Base-by-base conservation (phyloP, 2,113 vertebrate genomes). In the Trichomycterus rosablanca region DNA sequence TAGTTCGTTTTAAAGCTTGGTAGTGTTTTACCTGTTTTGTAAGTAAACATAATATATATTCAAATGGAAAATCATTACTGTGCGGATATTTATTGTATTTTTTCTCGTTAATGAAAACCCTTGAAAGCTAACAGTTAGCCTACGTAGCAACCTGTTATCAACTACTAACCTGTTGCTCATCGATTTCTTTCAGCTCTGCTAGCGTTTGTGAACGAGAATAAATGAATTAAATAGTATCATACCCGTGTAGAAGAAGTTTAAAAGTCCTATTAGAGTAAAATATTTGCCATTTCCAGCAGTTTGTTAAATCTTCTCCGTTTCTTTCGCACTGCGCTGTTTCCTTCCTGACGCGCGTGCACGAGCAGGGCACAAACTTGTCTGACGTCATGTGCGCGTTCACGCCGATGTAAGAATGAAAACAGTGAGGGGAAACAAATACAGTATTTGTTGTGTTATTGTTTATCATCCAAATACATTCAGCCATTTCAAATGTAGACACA, bases 101-200 rank as follows among this genome's bases (percentile, higher is more conserved):
- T n/a, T n/a, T n/a, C n/a, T n/a, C n/a, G n/a, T n/a, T n/a, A n/a
- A n/a, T n/a, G n/a, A n/a, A n/a, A n/a, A n/a, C n/a, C n/a, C n/a
- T 4, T 24, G 45, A 42, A 32, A 30, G 63, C 63, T 66, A 51
- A 55, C 37, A 8, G 26, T 24, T 44, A 30, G 42, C 16, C 3
- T 30, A 20, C 11, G 12, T 16, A 23, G 28, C 32, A 54, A 57
- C 6, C 15, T 32, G n/a, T 32, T 71, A 79, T 50, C 3, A n/a
- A 26, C 63, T 14, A 45, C 5, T 67, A 66, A 85, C 80, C 66
- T 83, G 81, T 85, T 80, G 76, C 49, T 32, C n/a, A 39, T 39
- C 12, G 5, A 7, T 50, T 65, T 50, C 1, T 18, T 5, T 7
- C 5, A 45, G 10, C 2, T 26, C 7, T 4, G n/a, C n/a, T 7